phyloP scores from a whole-genome alignment of 2,888 invertebrate species.

The Pardosa pseudoannulata region DNA sequence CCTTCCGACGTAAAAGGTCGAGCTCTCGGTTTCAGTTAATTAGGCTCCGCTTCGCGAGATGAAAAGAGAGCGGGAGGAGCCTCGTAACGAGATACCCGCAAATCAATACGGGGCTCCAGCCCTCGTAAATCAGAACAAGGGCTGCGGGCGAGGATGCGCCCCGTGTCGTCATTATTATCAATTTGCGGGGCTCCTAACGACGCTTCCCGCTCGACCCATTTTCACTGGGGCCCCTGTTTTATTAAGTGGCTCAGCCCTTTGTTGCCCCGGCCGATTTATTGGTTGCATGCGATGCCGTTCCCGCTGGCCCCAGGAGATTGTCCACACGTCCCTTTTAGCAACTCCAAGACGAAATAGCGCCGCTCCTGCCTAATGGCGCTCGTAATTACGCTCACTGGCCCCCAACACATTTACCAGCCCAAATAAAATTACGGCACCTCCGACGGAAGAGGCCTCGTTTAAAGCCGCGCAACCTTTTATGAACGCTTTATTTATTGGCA shows the following conservation, averaged over 20 bases:
- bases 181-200: constrained; percentile 67
- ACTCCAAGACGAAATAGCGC: constrained; percentile 51
- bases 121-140: constrained; percentile 66
- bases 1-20: constrained; percentile 70
- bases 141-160: constrained; percentile 35
- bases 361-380: constrained; percentile 56
- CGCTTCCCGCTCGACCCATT: constrained; percentile 60
- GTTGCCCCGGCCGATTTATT: constrained; percentile 68
- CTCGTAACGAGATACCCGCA: constrained; percentile 68
- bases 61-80: constrained; percentile 49
- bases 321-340: constrained; percentile 52
- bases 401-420: constrained; percentile 64
- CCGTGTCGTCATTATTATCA: constrained; percentile 72
- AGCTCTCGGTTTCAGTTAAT: constrained; percentile 69
- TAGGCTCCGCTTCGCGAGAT: constrained; percentile 69
- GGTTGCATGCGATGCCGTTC: constrained; percentile 41
- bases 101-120: constrained; percentile 65
- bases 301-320: constrained; percentile 46
- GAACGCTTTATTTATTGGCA: constrained; percentile 67
- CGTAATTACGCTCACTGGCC: constrained; percentile 43
- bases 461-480: constrained; percentile 54
- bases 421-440: constrained; percentile 66
- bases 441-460: constrained; percentile 33
- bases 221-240: constrained; percentile 52
- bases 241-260: constrained; percentile 73